Conservation (phyloP, 92 coral and sea anemone genomes). For the Porites evermanni region DNA sequence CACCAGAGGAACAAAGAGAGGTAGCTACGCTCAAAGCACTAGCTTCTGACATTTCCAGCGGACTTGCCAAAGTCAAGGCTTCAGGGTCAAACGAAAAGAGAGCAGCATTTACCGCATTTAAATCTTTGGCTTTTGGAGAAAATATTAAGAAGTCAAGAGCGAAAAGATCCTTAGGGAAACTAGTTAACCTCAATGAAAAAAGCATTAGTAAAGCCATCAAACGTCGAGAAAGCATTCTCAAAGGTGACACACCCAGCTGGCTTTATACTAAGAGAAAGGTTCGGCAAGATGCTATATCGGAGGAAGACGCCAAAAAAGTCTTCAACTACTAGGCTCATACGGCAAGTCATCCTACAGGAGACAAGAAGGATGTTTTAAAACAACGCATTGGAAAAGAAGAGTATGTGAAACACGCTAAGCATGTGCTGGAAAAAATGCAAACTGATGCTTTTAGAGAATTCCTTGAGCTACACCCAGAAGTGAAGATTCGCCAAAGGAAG, state of each 20-base stretch:
- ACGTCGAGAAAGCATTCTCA: neutral
- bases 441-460: slow-evolving; percentile 65
- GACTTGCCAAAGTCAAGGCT: slow-evolving; percentile 30
- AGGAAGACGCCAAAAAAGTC: slow-evolving; percentile 18
- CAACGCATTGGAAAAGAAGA: slow-evolving; percentile 41
- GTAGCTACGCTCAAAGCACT: slow-evolving; percentile 49
- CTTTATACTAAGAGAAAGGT: slow-evolving; percentile 23
- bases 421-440: slow-evolving; percentile 66
- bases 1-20: slow-evolving; percentile 59
- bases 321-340: slow-evolving; percentile 45
- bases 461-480: slow-evolving; percentile 27
- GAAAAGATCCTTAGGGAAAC: slow-evolving; percentile 24
- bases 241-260: slow-evolving; percentile 31
- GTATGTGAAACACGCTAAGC: slow-evolving; percentile 56
- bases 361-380: slow-evolving; percentile 32
- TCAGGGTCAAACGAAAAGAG: no score
- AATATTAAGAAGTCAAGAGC: slow-evolving; percentile 21
- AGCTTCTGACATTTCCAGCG: slow-evolving; percentile 63
- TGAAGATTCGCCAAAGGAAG: slow-evolving; percentile 58
- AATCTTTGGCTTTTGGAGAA: no score
- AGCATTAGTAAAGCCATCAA: slow-evolving; percentile 5
- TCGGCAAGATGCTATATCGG: slow-evolving; percentile 25
- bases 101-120: no score
- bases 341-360: slow-evolving; percentile 49
- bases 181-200: slow-evolving; percentile 25